Conservation (phyloP, 2,113 vertebrate species). For the Crocuta crocuta region DNA sequence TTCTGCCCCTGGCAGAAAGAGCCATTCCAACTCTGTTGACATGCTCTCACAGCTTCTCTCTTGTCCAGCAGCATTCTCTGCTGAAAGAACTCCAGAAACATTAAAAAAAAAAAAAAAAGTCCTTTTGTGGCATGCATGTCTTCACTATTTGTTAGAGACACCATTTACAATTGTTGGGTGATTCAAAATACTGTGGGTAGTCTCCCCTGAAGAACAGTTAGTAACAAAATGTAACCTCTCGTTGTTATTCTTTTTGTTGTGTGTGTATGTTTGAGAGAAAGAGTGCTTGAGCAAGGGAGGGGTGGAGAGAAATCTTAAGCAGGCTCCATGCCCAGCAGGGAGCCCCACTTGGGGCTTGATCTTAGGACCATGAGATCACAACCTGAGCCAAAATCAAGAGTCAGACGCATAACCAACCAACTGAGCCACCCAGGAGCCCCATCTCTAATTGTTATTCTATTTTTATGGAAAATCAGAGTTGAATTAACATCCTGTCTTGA, state of each 20-base stretch:
- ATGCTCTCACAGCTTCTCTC: background rate
- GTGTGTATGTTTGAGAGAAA: too few relatives aligned
- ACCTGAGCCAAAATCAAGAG: too few relatives aligned
- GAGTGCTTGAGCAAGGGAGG: too few relatives aligned
- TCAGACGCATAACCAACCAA: too few relatives aligned
- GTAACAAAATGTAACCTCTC: background rate
- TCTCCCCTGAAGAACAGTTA: background rate
- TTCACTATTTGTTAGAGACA: background rate
- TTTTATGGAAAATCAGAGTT: slow-evolving; percentile 9
- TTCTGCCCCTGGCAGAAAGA: background rate
- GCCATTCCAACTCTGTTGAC: background rate
- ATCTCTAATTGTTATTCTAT: background rate
- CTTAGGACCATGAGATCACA: too few relatives aligned
- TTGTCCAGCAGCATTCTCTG: background rate
- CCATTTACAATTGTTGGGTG: background rate
- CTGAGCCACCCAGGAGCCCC: too few relatives aligned
- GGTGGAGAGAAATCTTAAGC: too few relatives aligned
- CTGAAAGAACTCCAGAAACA: background rate
- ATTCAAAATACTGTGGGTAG: background rate
- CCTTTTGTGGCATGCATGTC: background rate
- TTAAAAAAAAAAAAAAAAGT: background rate
- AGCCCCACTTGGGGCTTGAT: too few relatives aligned
- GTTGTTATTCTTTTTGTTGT: background rate
- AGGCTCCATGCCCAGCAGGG: too few relatives aligned
- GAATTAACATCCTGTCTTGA: background rate